Evolutionary conservation across 2,797 vertebrate genomes (phyloP), one percentile per base, ranked within the genome.

Genomic region (Clarias fuscus): DNA sequence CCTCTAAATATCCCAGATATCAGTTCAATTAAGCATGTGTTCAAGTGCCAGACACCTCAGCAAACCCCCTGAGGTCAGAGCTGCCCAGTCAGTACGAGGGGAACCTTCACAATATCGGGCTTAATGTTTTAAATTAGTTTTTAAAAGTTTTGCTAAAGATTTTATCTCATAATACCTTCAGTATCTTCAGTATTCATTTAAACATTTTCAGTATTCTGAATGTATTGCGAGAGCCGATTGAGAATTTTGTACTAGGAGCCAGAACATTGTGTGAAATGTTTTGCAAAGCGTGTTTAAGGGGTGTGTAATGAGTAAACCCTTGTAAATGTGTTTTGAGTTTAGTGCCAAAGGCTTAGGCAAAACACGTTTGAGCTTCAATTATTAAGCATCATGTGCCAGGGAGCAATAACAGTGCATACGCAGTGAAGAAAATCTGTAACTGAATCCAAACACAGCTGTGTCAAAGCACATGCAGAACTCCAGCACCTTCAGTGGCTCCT

Each of bases 251-350:
- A 15, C 7, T 64, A 43, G 33, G 22, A 81, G 37, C 62, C 61
- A 65, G 40, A 27, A 81, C 15, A 81, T 18, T 65, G 24, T 65
- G 61, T 48, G 79, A 65, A 81, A 81, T 65, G 14, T 27, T 81
- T 81, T 67, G 62, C 7, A 5, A 65, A 48, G 77, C 11, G 20
- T 79, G 77, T 62, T 79, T 62, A 78, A 59, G 20, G 76, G 22
- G 61, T 80, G 78, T 80, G 59, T 80, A 81, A 81, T 81, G 37
- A 81, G 61, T 67, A 4, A 81, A 65, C 79, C 24, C 61, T 40
- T 48, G 61, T 67, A 81, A 81, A 81, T 79, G 30, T 79, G 58
- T 65, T 81, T 65, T 24, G 62, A 65, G 37, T 48, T 81, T 27
- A 65, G 79, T 81, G 79, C 61, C 37, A 20, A 48, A n/a, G 13